Evolutionary conservation across 2,113 vertebrate genomes (phyloP).

Genomic region (Eonycteris spelaea): DNA sequence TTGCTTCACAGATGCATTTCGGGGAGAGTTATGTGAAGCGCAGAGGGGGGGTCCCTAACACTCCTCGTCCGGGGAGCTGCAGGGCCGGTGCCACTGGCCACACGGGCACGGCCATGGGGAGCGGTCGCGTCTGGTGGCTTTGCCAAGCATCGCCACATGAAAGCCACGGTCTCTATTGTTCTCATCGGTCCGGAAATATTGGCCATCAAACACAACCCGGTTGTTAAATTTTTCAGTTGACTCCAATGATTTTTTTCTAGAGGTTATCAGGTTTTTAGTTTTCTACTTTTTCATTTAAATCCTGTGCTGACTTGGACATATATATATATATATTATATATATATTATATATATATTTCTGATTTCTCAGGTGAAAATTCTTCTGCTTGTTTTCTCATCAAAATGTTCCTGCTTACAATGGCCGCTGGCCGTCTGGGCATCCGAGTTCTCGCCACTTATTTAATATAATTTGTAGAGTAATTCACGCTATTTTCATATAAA

Average conservation of each 20-base stretch:
- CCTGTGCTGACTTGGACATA: not conserved
- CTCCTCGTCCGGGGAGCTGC: rapidly evolving
- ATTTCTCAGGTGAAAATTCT: not conserved
- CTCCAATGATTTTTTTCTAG: not conserved
- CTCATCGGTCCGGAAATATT: not conserved
- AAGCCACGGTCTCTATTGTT: rapidly evolving
- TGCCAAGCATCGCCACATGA: not conserved
- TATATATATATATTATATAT: no score
- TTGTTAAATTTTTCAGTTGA: not conserved
- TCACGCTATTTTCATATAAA: not conserved
- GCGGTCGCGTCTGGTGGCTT: not conserved
- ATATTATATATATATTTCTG: not conserved
- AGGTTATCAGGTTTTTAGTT: not conserved
- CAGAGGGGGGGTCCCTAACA: rapidly evolving
- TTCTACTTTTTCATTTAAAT: not conserved
- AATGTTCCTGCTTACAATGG: not conserved
- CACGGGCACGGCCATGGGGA: rapidly evolving
- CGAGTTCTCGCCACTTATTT: not conserved
- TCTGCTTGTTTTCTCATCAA: not conserved
- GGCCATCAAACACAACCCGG: not conserved
- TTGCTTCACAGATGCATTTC: not conserved
- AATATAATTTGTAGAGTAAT: not conserved
- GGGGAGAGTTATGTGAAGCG: not conserved
- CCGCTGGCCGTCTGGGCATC: not conserved
- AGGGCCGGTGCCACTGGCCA: rapidly evolving